Conservation (phyloP, 2,797 vertebrate species). For the Hemibagrus guttatus region DNA sequence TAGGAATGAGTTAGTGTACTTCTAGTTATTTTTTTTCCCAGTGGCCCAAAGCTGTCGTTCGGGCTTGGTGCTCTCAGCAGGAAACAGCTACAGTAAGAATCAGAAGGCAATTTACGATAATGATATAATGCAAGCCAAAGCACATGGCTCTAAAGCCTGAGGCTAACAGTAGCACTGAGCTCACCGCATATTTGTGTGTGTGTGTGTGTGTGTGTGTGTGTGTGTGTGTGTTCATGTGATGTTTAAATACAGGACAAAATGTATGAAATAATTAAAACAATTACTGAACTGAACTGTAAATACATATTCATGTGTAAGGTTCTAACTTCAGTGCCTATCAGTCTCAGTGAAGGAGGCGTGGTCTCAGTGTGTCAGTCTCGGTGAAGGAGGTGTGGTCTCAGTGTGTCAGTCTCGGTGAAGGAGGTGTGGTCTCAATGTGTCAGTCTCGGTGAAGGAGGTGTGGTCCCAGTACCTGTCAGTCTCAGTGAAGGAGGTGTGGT, state of each 20-base stretch:
- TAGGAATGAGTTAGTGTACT: conserved; percentile 21
- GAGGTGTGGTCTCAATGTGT: background rate
- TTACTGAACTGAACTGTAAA: background rate
- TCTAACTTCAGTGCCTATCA: background rate
- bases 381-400: background rate
- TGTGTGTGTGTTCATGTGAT: background rate
- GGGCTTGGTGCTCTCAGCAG: conserved; percentile 16
- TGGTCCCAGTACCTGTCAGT: background rate
- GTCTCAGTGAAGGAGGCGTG: background rate
- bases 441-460: background rate
- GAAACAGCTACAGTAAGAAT: conserved; percentile 28
- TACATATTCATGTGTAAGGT: background rate
- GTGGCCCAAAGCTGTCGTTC: conserved; percentile 20
- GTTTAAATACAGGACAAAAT: background rate
- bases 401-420: background rate
- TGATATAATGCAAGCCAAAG: conserved; percentile 43
- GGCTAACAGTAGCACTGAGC: conserved; percentile 20
- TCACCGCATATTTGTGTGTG: background rate
- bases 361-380: background rate
- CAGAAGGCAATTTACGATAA: conserved; percentile 49
- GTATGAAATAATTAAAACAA: background rate
- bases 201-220: conserved; percentile 14
- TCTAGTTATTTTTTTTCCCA: conserved; percentile 27
- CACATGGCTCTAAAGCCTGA: conserved; percentile 43
- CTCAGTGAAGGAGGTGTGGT: background rate